Conservation (phyloP, 2,888 invertebrate species). For the Agrochola litura region DNA sequence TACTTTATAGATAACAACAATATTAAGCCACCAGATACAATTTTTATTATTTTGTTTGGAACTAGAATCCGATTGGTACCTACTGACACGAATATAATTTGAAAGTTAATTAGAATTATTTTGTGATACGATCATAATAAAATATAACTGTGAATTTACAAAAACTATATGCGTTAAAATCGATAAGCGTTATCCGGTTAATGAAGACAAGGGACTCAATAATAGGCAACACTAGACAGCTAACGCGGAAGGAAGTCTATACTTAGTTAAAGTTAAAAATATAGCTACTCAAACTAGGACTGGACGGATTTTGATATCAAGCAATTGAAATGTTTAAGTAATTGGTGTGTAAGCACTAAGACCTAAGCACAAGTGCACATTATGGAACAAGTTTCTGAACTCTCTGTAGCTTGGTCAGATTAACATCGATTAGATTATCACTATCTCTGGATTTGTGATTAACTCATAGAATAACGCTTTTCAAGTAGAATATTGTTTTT, state of each 20-base stretch:
- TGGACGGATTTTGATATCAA: slow-evolving; percentile 64
- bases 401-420: slow-evolving; percentile 17
- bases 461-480: background rate
- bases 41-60: background rate
- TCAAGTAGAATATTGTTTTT: background rate
- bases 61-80: background rate
- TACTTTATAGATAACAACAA: background rate
- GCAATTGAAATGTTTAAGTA: slow-evolving; percentile 63
- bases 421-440: slow-evolving; percentile 18
- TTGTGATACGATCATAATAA: slow-evolving; percentile 32
- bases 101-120: slow-evolving; percentile 28
- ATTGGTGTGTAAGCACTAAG: slow-evolving; percentile 19
- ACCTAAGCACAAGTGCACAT: background rate
- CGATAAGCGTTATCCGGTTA: slow-evolving; percentile 36
- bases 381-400: slow-evolving; percentile 5
- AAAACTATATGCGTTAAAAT: slow-evolving; percentile 36
- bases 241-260: slow-evolving; percentile 72
- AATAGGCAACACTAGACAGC: slow-evolving; percentile 47
- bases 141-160: slow-evolving; percentile 39
- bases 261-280: slow-evolving; percentile 58
- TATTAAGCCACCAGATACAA: background rate
- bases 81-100: slow-evolving; percentile 14
- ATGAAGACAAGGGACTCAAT: slow-evolving; percentile 49
- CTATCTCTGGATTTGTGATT: slow-evolving; percentile 3
- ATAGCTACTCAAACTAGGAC: slow-evolving; percentile 71